Evolutionary conservation across 2,797 vertebrate species (phyloP), one percentile per base, ranked within the genome.

Genomic region (Acanthurus leucopareius): DNA sequence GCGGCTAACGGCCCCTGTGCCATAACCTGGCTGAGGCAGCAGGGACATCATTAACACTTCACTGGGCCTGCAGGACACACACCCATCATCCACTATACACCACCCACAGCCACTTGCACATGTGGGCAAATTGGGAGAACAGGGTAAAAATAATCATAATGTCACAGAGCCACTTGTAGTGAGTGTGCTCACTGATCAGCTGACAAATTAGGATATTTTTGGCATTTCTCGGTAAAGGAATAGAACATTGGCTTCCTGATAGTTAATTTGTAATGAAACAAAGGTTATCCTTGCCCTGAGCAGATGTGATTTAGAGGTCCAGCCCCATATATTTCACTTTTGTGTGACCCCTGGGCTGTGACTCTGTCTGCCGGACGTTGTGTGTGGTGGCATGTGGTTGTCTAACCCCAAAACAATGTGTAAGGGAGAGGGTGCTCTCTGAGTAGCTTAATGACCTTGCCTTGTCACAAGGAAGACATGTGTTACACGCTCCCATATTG

Each of bases 11-110:
- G 92, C 87, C 92, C 92, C 89, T 89, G 90, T 93, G 92, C 93
- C 90, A 84, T 93, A 94, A 94, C 93, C 93, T 93, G 93, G 93
- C 89, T 84, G 88, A 91, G 92, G 90, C 88, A 90, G 86, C 79
- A 45, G 89, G 89, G 91, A 92, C 93, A 93, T 94, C 94, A 94
- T 94, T 94, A 94, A 94, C 94, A 93, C 91, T 93, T 92, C 89
- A 92, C 88, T 90, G 88, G 91, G 90, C 92, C 92, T 93, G 86
- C 88, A 91, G 93, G 90, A 93, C 90, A 92, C 87, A 86, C 91
- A 85, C 86, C 83, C 92, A 89, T 89, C 90, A 87, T 86, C 82
- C 83, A 85, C 82, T 62, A 64, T 52, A 72, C 86, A 84, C 84
- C 91, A 89, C 87, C 85, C 87, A 85, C 84, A 84, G 77, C 84